phyloP scores from a whole-genome alignment of 2,888 invertebrate species.

The Itoplectis maculator region DNA sequence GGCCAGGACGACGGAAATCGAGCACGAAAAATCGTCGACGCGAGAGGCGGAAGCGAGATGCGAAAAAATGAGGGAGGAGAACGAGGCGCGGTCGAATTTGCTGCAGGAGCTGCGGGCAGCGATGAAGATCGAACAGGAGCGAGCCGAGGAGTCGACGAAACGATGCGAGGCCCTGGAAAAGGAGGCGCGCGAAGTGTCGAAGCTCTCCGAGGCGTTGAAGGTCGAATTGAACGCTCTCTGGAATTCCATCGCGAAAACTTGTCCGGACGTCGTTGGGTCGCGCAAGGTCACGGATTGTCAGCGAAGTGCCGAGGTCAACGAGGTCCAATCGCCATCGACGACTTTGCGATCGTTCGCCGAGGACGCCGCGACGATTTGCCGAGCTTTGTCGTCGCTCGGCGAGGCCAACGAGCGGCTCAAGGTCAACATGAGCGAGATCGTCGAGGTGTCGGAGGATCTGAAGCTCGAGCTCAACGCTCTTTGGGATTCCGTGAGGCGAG shows the following conservation, averaged over 20 bases:
- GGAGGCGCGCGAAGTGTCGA: slow-evolving; percentile 49
- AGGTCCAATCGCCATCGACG: too few relatives aligned
- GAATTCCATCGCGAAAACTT: background rate
- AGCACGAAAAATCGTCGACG: slow-evolving; percentile 10
- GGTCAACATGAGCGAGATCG: slow-evolving; percentile 54
- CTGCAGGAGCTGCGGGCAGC: background rate
- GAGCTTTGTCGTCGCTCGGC: slow-evolving; percentile 20
- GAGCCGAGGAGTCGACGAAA: slow-evolving; percentile 55
- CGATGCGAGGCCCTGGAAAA: slow-evolving; percentile 60
- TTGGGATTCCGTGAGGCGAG: slow-evolving; percentile 46
- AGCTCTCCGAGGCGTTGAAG: slow-evolving; percentile 62
- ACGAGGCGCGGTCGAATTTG: background rate
- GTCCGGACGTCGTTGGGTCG: slow-evolving; percentile 6
- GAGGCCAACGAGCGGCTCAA: slow-evolving; percentile 61
- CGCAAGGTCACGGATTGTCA: background rate
- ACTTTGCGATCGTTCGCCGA: slow-evolving; percentile 51
- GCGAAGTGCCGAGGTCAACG: background rate
- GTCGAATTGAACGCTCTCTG: slow-evolving; percentile 17
- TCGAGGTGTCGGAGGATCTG: slow-evolving; percentile 63
- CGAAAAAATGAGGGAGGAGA: background rate
- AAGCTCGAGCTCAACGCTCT: slow-evolving; percentile 56
- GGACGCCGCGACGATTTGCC: slow-evolving; percentile 25
- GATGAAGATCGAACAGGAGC: slow-evolving; percentile 46
- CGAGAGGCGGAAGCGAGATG: too few relatives aligned
- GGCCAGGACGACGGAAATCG: slow-evolving; percentile 22